Conservation (phyloP, 2,797 vertebrate genomes). For the Halcyon badia region DNA sequence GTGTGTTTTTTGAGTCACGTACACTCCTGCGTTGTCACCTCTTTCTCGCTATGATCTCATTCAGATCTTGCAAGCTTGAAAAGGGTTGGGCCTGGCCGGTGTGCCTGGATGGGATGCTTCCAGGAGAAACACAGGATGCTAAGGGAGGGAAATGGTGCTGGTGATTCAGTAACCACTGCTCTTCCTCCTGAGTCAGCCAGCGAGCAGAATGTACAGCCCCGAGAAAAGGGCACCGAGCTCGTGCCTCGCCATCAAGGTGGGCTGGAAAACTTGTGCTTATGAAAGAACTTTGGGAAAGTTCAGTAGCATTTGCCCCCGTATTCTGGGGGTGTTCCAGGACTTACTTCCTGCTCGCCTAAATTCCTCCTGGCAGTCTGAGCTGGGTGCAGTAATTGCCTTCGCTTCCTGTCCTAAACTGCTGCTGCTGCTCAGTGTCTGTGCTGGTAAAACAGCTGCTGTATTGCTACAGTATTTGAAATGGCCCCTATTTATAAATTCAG, state of each 20-base stretch:
- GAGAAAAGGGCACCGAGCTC: not conserved
- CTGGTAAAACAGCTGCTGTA: constrained; percentile 23
- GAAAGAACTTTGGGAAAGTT: constrained; percentile 10
- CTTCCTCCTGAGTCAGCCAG: constrained; percentile 57
- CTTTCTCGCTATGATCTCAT: constrained; percentile 59
- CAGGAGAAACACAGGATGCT: constrained; percentile 67
- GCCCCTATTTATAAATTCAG: not conserved
- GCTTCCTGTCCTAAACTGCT: constrained; percentile 37
- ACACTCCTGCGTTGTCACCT: constrained; percentile 47
- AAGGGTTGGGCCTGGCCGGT: constrained; percentile 43
- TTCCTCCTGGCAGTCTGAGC: constrained; percentile 14
- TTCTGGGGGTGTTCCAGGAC: not conserved
- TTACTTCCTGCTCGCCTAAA: not conserved
- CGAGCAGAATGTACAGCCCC: not conserved
- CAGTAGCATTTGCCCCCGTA: not conserved
- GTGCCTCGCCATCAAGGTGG: not conserved
- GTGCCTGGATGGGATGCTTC: constrained; percentile 54
- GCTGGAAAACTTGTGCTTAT: not conserved
- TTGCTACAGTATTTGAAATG: not conserved
- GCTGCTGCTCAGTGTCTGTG: not conserved
- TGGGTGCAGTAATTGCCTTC: constrained; percentile 5
- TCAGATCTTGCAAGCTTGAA: constrained; percentile 51
- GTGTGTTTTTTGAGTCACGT: constrained; percentile 49
- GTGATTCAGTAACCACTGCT: constrained; percentile 57
- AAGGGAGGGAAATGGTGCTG: constrained; percentile 52